These are phyloP conservation scores for Chaetogeoica ovagalla DNA, from an alignment of 2,888 invertebrate species.

Conservation along the genomic window DNA sequence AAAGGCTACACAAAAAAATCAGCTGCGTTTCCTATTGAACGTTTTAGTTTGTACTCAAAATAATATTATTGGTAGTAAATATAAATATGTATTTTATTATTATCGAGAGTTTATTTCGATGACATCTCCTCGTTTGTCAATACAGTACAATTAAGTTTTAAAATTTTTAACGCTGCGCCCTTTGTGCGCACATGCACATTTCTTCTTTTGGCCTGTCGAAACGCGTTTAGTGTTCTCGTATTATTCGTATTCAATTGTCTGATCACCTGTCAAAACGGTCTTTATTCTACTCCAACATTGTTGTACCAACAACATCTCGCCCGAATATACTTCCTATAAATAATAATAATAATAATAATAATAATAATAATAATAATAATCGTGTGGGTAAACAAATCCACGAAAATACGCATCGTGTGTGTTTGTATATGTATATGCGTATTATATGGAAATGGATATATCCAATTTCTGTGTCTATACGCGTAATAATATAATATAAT, in stretches of 20 bases:
- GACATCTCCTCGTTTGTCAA: neutral
- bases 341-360: too few species aligned
- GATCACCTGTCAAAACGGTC: slow-evolving; percentile 39
- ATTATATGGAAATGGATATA: neutral
- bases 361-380: too few species aligned
- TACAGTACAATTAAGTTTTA: slow-evolving; percentile 20
- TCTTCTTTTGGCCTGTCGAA: neutral
- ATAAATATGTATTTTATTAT: neutral
- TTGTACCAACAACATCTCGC: neutral
- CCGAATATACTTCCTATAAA: neutral
- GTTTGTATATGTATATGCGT: too few species aligned
- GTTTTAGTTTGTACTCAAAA: too few species aligned
- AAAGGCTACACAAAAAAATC: too few species aligned
- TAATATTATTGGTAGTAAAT: neutral
- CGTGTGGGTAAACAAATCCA: neutral
- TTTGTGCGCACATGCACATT: neutral
- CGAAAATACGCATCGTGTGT: neutral
- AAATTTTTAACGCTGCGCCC: neutral
- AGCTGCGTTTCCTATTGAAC: too few species aligned
- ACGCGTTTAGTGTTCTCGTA: slow-evolving; percentile 8
- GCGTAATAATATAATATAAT: neutral
- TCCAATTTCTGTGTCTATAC: too few species aligned
- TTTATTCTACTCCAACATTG: slow-evolving; percentile 6
- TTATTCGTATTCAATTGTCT: slow-evolving; percentile 8
- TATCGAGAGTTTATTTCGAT: neutral